phyloP scores from a whole-genome alignment of 2,113 vertebrate genomes.

The Coryphaenoides rupestris region DNA sequence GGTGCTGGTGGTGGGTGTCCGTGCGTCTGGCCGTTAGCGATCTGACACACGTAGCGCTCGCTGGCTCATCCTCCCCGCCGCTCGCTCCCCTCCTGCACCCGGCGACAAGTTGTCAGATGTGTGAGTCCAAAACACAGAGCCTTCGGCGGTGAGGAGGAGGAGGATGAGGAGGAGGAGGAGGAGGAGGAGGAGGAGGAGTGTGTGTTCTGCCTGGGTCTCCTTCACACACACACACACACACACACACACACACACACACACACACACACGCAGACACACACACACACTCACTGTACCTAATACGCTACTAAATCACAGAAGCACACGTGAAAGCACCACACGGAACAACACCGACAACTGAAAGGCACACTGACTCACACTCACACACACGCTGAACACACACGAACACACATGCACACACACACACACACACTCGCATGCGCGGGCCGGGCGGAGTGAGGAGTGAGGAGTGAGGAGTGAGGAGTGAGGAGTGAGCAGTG shows the following conservation, averaged over 20 bases:
- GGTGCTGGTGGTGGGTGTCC: too few species aligned
- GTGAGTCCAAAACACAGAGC: conserved; percentile 6
- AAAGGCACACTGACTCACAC: neutral
- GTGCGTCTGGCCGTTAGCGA: conserved; percentile 40
- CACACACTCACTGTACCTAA: conserved; percentile 3
- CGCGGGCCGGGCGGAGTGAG: neutral
- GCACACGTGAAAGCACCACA: too few species aligned
- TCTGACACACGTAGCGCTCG: too few species aligned
- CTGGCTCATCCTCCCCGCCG: too few species aligned
- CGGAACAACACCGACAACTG: too few species aligned
- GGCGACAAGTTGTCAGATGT: conserved; percentile 34
- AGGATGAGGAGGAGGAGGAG: too few species aligned
- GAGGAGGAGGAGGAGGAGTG: too few species aligned
- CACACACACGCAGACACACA: neutral
- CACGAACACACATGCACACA: neutral
- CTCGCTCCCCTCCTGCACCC: too few species aligned
- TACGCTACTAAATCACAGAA: too few species aligned
- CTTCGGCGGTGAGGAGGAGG: too few species aligned
- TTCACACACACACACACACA: conserved; percentile 13
- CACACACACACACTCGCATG: neutral
- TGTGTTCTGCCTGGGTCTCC: too few species aligned
- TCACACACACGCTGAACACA: neutral
- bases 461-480: conserved; percentile 43
- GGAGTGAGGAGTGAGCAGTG: too few species aligned
- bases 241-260: conserved; percentile 1